These are phyloP conservation scores for Sebastes flavidus DNA, from an alignment of 2,797 vertebrate genomes.

Conservation along the genomic window DNA sequence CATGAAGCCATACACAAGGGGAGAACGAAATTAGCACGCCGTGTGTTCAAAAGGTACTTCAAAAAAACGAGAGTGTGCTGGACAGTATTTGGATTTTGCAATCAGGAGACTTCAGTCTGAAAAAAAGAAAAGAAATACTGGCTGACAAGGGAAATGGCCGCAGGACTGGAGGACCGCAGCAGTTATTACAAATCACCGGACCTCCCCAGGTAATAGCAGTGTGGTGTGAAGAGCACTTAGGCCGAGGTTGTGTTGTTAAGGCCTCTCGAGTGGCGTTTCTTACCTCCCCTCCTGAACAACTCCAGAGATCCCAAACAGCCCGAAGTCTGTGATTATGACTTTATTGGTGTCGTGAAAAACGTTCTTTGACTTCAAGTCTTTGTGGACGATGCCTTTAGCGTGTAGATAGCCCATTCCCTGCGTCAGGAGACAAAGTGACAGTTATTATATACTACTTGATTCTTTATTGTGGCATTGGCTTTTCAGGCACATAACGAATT, in stretches of 20 bases:
- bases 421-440: neutral
- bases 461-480: neutral
- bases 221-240: slow-evolving; percentile 18
- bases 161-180: slow-evolving; percentile 34
- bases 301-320: slow-evolving; percentile 97
- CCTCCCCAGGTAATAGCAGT: slow-evolving; percentile 21
- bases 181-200: slow-evolving; percentile 39
- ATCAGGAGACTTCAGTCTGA: neutral
- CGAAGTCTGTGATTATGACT: slow-evolving; percentile 98
- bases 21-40: neutral
- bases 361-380: slow-evolving; percentile 98
- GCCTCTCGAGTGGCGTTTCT: slow-evolving; percentile 45
- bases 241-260: slow-evolving; percentile 32
- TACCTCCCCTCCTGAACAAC: slow-evolving; percentile 97
- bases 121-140: neutral
- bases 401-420: slow-evolving; percentile 99
- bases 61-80: neutral
- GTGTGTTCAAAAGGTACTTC: neutral
- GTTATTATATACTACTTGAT: neutral
- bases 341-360: slow-evolving; percentile 99
- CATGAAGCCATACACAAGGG: neutral
- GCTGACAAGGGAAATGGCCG: slow-evolving; percentile 7
- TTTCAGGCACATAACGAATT: neutral
- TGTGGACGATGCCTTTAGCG: slow-evolving; percentile 98
- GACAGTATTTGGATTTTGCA: neutral